Evolutionary conservation across 2,797 vertebrate species (phyloP).

Genomic region (Crypturellus tataupa): DNA sequence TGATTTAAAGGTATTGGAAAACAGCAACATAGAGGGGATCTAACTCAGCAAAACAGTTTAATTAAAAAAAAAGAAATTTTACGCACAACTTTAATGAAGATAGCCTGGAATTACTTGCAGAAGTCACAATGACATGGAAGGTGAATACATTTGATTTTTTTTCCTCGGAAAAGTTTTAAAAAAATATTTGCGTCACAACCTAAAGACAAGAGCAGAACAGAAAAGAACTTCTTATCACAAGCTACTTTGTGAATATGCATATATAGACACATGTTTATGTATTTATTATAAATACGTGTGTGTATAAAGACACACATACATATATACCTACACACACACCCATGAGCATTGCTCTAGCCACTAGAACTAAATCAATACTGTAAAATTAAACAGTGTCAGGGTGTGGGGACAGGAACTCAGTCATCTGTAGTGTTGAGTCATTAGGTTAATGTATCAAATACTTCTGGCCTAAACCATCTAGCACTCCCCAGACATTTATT

Average conservation of each 20-base stretch:
- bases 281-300: background rate
- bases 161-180: background rate
- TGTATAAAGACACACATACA: background rate
- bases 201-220: background rate
- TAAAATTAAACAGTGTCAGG: background rate
- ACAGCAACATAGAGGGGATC: background rate
- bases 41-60: background rate
- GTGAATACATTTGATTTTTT: background rate
- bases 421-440: background rate
- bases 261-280: background rate
- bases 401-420: background rate
- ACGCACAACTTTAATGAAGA: background rate
- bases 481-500: rapidly evolving
- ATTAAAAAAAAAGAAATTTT: background rate
- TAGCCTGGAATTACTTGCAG: background rate
- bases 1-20: conserved; percentile 52
- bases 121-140: background rate
- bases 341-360: background rate
- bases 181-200: background rate
- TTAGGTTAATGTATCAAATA: background rate
- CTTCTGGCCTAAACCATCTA: background rate
- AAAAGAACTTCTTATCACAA: background rate
- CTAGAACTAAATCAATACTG: background rate
- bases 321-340: background rate
- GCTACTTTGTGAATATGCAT: background rate